A percentile compares a stretch with the other conserved stretches of the same genome.
phyloP scores from a whole-genome alignment of 2,797 vertebrate genomes.

The Astyanax mexicanus region DNA sequence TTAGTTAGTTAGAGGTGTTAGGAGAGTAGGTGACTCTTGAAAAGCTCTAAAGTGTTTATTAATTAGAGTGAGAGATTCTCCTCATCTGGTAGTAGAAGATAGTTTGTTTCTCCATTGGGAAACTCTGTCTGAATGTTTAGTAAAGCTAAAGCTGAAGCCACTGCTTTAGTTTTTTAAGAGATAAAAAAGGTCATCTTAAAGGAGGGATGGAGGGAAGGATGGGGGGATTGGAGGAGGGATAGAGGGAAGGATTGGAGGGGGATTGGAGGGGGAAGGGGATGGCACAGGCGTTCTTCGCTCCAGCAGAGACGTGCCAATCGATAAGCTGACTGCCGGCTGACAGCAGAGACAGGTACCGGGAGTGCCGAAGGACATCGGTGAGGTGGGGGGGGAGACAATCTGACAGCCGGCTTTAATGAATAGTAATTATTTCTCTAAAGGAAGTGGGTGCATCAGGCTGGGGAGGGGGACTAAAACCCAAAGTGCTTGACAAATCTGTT shows the following conservation, averaged over 20 bases:
- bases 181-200: conserved; percentile 45
- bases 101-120: too few species aligned
- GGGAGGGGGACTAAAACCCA: conserved; percentile 19
- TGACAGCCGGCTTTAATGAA: conserved; percentile 64
- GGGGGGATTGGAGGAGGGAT: conserved; percentile 43
- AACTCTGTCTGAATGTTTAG: too few species aligned
- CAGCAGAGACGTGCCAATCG: conserved; percentile 75
- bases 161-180: conserved; percentile 56
- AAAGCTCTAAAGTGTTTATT: too few species aligned
- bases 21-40: too few species aligned
- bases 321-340: conserved; percentile 76
- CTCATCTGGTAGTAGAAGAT: too few species aligned
- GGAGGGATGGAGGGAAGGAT: conserved; percentile 40
- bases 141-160: too few species aligned
- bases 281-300: conserved; percentile 70
- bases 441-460: conserved; percentile 28
- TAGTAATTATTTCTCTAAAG: conserved; percentile 61
- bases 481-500: conserved; percentile 30
- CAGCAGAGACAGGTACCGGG: conserved; percentile 73
- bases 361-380: conserved; percentile 73
- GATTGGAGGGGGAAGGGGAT: conserved; percentile 68
- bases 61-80: too few species aligned
- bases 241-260: too few species aligned
- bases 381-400: conserved; percentile 46
- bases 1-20: too few species aligned